Evolutionary conservation across 2,888 invertebrate species (phyloP).

Genomic region (Acholoe squamosa): DNA sequence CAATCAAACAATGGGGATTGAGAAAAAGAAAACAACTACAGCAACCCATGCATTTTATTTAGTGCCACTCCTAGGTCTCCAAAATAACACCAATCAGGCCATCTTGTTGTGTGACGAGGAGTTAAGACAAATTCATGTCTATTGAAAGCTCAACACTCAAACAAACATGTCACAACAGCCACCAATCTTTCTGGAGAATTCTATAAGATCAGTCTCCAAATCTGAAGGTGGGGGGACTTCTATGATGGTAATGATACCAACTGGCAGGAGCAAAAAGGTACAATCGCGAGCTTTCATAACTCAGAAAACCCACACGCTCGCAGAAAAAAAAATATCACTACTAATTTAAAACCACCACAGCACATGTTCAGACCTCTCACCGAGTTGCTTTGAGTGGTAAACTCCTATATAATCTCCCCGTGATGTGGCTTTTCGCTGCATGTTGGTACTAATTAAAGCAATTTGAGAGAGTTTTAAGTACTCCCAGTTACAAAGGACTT

Average conservation of each 20-base stretch:
- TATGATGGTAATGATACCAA: not conserved
- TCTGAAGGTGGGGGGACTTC: not conserved
- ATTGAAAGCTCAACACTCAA: conserved; percentile 7
- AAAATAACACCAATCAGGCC: not conserved
- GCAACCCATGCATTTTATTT: conserved; percentile 27
- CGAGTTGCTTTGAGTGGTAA: conserved; percentile 1
- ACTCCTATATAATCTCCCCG: not conserved
- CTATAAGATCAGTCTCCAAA: not conserved
- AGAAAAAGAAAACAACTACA: conserved; percentile 4
- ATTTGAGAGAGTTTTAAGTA: not conserved
- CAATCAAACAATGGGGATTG: conserved; percentile 21
- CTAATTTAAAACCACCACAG: conserved; percentile 21
- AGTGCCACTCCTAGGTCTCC: conserved; percentile 20
- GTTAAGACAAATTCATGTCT: conserved; percentile 19
- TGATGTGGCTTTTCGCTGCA: not conserved
- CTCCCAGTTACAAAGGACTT: not conserved
- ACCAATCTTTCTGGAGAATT: not conserved
- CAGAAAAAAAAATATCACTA: not conserved
- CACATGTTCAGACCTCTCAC: conserved; percentile 7
- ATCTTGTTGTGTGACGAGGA: not conserved
- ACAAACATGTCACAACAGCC: not conserved
- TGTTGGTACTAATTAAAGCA: not conserved
- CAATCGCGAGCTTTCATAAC: not conserved
- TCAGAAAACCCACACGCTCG: not conserved
- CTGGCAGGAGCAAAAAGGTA: not conserved